Base-by-base conservation (phyloP, 2,888 invertebrate species). In the Dynastes grantii region DNA sequence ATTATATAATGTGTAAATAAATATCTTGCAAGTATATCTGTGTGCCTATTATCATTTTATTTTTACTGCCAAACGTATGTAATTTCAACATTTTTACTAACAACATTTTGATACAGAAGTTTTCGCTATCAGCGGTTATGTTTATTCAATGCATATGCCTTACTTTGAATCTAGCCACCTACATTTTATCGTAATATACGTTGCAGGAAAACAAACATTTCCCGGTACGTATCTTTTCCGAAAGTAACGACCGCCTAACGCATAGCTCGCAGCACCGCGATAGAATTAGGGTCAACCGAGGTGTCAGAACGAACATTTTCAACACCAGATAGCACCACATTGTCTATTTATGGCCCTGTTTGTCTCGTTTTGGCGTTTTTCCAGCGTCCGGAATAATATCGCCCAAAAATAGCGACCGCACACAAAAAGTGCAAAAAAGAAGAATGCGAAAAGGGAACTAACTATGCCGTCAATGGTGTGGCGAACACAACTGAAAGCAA, bases 321-420 rank as follows among this genome's bases (percentile, higher is more conserved):
- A 83, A 83, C 84, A 84, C 83, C 81, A 85, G 85, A 85, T 85
- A 85, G 82, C 83, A 81, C 82, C 81, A 83, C 85, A 83, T 84
- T 84, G 83, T 84, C 85, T 86, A 86, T 86, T 86, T 86, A 86
- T 86, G 85, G 84, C 81, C 83, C 83, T 86, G 86, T 86, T 86
- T 86, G 86, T 86, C 86, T 85, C 85, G 80, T 81, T 81, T 82
- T 86, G 86, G 86, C 85, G 81, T 81, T 81, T 81, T 81, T 85
- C 86, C 85, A 86, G 84, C 82, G 13, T 81, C 80, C 78, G 75
- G 76, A 81, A 81, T 82, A 83, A 64, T 73, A 71, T 75, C 64
- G 79, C 49, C 61, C 29, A 61, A 61, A 61, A 61, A 61, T 27
- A 61, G 29, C 61, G 29, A 11, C 29, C 29, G 55, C 11, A 29